Evolutionary conservation across 2,797 vertebrate genomes (phyloP), one percentile per base, ranked within the genome.

Genomic region (Diceros bicornis): DNA sequence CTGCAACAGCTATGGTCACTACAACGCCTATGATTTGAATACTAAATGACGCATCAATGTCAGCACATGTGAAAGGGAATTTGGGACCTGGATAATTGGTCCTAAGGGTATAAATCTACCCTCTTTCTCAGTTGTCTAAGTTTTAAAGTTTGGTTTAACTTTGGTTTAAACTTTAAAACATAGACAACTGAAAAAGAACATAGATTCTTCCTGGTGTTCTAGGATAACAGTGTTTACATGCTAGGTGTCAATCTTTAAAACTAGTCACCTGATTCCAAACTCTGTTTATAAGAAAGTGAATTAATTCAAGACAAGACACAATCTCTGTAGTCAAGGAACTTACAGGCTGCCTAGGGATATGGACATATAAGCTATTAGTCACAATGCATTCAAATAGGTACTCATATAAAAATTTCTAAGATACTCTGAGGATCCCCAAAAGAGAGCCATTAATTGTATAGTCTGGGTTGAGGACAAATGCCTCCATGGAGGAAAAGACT

Each of bases 71-170:
- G 32, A 91, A 52, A 74, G 96, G 34, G 82, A 97, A 81, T 98
- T 97, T 52, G 2, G 91, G 84, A 98, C 25, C 44, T 29, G 20
- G 61, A 29, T 93, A 98, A 98, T 96, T 98, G 96, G 72, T 98
- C 89, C 68, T 91, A 69, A 87, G 66, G 44, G 83, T 62, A 37
- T 1, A 34, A 69, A 95, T 92, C 78, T 94, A 93, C 57, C 61
- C 50, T 52, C 50, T 74, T 94, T 23, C 93, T 92, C 88, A 0
- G 0, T 84, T 97, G 72, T 84, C 10, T 9, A 77, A n/a, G 2
- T 64, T 95, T 89, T 69, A n/a, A 86, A 72, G 20, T 44, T 41
- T 41, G 41, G 41, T 41, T 41, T 41, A 41, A 41, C 41, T 41
- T 41, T 41, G 41, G 41, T 41, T 94, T 93, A 20, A 95, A 29